These are phyloP conservation scores for Probaryconus sp. DNA, from an alignment of 1,140 invertebrate genomes.

Conservation along the genomic window DNA sequence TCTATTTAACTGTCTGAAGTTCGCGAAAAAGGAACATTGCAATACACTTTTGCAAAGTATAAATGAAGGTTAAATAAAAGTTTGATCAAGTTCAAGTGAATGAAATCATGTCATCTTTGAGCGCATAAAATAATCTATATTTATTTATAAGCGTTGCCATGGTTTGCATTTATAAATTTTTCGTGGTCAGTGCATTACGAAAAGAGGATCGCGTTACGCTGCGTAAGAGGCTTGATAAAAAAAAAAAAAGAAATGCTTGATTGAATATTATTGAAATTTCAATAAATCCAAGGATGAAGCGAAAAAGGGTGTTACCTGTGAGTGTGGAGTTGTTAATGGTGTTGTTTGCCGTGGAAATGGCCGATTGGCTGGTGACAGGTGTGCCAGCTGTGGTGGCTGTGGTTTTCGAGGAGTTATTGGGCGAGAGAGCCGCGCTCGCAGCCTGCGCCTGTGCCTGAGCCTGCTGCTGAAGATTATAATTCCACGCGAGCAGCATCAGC, in stretches of 20 bases:
- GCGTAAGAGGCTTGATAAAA: no score
- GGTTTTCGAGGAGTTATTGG: slow-evolving; percentile 76
- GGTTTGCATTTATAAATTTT: no score
- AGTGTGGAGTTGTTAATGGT: slow-evolving; percentile 77
- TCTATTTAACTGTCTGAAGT: no score
- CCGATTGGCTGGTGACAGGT: slow-evolving; percentile 76
- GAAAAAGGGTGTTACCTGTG: slow-evolving; percentile 75
- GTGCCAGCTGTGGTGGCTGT: slow-evolving; percentile 76
- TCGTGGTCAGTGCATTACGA: no score
- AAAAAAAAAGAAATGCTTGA: slow-evolving; percentile 5
- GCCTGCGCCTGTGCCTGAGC: slow-evolving; percentile 77
- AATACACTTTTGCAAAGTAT: no score
- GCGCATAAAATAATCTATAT: no score
- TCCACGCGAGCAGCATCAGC: slow-evolving; percentile 90
- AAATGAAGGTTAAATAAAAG: no score
- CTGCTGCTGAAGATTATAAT: slow-evolving; percentile 84
- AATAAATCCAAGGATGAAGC: slow-evolving; percentile 56
- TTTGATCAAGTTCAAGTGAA: no score
- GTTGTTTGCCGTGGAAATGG: slow-evolving; percentile 77
- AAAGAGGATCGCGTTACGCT: no score
- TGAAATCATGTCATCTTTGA: no score
- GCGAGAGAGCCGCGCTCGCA: slow-evolving; percentile 74
- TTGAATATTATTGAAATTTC: slow-evolving; percentile 44
- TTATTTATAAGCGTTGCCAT: no score
- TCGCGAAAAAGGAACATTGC: no score